Evolutionary conservation across 2,888 invertebrate species (phyloP), one percentile per base, ranked within the genome.

Genomic region (Amphipoea oculea): DNA sequence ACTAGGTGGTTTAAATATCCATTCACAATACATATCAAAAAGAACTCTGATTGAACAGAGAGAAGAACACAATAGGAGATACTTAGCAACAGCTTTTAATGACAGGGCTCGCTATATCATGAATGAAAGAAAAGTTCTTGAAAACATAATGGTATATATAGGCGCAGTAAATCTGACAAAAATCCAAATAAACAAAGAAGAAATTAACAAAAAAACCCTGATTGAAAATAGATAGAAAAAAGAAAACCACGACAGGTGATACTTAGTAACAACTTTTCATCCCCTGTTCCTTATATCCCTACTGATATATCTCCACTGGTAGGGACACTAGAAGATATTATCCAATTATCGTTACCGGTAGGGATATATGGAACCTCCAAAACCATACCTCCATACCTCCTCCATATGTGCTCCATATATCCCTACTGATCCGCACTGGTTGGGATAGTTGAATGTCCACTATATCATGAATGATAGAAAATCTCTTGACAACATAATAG

Each of bases 381-480:
- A n/a, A n/a, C n/a, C n/a, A n/a, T n/a, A n/a, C n/a, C n/a, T n/a
- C n/a, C n/a, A n/a, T n/a, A n/a, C n/a, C n/a, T n/a, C n/a, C n/a
- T n/a, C n/a, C n/a, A n/a, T n/a, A n/a, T 29, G 29, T 29, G 29
- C 29, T 29, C 29, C 29, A 29, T 29, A 29, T 29, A 29, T 29
- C 29, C 29, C 29, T 29, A 29, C 29, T 29, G 29, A 29, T 29
- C 29, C 29, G 29, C 29, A 29, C 29, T 29, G 29, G 29, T 29
- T 29, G 29, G 29, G 29, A 29, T 1, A 29, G 29, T 29, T 29
- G 29, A 23, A 2, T 3, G 3, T 3, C 2, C 7, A 4, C 3
- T 65, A 40, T 4, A 65, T 29, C 17, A 73, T 29, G 40, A 75
- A 75, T 23, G 6, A 75, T 23, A 45, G 17, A 54, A 75, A 42